phyloP scores from a whole-genome alignment of 2,888 invertebrate species.

The Polydesmus complanatus region DNA sequence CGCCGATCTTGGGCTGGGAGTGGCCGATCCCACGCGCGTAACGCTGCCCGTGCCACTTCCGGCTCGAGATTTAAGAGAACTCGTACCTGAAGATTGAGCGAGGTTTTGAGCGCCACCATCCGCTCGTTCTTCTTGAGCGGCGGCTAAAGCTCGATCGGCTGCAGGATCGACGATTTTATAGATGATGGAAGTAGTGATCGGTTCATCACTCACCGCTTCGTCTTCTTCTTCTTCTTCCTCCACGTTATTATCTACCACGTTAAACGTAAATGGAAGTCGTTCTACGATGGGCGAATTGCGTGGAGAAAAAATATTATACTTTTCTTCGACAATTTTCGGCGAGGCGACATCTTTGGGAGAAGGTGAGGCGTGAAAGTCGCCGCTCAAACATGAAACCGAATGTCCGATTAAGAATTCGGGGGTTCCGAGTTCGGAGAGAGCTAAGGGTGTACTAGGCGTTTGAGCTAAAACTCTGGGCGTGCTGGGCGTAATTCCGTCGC shows the following conservation, averaged over 20 bases:
- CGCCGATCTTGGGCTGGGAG: conserved; percentile 18
- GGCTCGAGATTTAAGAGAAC: not conserved
- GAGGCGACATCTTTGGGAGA: not conserved
- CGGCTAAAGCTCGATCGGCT: not conserved
- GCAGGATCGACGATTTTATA: not conserved
- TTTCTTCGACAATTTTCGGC: not conserved
- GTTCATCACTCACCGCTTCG: not conserved
- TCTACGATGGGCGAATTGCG: conserved; percentile 10
- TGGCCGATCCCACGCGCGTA: conserved; percentile 11
- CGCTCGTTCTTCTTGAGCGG: not conserved
- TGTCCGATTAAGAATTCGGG: conserved; percentile 6
- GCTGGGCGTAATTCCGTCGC: conserved; percentile 18
- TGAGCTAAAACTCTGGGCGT: conserved; percentile 15
- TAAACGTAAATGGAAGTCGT: not conserved
- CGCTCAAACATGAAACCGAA: not conserved
- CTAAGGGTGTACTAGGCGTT: conserved; percentile 16
- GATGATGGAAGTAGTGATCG: not conserved
- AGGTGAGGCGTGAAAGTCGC: not conserved
- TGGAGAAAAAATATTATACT: conserved; percentile 1
- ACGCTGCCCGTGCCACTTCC: not conserved
- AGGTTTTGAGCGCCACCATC: not conserved
- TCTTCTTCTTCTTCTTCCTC: not conserved
- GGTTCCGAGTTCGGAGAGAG: not conserved
- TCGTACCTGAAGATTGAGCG: not conserved
- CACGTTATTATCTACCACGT: not conserved